Percentiles rank a stretch among this genome's conserved stretches.
Evolutionary conservation across 2,888 invertebrate genomes (phyloP).

Genomic region (Drosophila prostipennis): DNA sequence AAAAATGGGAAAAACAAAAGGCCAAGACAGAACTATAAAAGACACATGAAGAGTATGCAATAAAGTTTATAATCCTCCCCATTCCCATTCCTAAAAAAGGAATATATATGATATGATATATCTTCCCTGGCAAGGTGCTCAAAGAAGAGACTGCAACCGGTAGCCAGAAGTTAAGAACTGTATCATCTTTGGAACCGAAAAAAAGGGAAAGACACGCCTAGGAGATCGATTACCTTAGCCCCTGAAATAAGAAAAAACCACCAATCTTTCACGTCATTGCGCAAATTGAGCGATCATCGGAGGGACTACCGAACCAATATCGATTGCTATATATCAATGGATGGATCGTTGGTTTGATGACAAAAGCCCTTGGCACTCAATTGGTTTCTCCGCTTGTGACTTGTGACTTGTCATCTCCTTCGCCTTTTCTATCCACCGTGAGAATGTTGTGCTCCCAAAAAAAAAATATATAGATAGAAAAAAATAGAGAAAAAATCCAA

Average conservation of each 20-base stretch:
- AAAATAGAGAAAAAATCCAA: conserved; percentile 9
- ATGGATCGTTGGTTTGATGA: conserved; percentile 42
- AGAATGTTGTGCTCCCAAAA: conserved; percentile 66
- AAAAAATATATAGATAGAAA: conserved; percentile 1
- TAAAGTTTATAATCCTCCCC: conserved; percentile 70
- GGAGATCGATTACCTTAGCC: conserved; percentile 67
- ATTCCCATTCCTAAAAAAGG: background rate
- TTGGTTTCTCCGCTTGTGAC: conserved; percentile 55
- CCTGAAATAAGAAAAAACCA: conserved; percentile 33
- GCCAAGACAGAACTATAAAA: conserved; percentile 62
- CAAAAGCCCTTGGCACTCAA: conserved; percentile 59
- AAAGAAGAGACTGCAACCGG: conserved; percentile 38
- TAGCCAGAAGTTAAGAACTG: conserved; percentile 57
- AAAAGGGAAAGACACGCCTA: conserved; percentile 40
- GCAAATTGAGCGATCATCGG: conserved; percentile 77
- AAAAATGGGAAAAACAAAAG: conserved; percentile 63
- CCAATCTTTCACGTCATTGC: conserved; percentile 75
- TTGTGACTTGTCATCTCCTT: conserved; percentile 74
- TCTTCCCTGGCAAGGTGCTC: conserved; percentile 13
- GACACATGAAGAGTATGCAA: conserved; percentile 75
- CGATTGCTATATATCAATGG: conserved; percentile 37
- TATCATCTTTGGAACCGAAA: conserved; percentile 55
- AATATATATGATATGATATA: background rate
- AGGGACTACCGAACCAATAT: conserved; percentile 34
- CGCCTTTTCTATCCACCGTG: conserved; percentile 55